These are phyloP conservation scores for Drosophila neoperkinsi DNA, from an alignment of 2,888 invertebrate genomes.

Conservation along the genomic window DNA sequence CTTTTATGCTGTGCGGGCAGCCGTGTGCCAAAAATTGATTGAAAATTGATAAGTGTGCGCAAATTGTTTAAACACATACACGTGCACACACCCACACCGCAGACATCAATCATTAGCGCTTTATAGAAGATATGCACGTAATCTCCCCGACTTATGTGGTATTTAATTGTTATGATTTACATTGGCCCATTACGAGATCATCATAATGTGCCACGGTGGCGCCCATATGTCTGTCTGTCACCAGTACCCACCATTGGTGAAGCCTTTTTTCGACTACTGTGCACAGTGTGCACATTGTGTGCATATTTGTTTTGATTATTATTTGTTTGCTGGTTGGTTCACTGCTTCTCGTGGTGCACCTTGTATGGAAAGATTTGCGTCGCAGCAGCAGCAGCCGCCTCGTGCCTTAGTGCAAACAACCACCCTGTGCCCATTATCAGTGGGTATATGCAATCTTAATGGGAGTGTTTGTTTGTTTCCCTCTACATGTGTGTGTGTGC, in stretches of 20 bases:
- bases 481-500: not conserved
- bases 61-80: conserved; percentile 66
- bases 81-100: conserved; percentile 7
- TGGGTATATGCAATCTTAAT: conserved; percentile 33
- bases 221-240: conserved; percentile 60
- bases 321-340: conserved; percentile 5
- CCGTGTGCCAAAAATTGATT: conserved; percentile 65
- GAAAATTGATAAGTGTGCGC: conserved; percentile 72
- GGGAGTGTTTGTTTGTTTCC: not conserved
- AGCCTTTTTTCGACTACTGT: conserved; percentile 20
- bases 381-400: conserved; percentile 34
- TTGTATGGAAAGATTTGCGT: conserved; percentile 39
- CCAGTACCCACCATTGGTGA: not conserved
- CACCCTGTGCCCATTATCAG: conserved; percentile 45
- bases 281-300: not conserved
- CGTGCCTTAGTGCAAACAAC: conserved; percentile 46
- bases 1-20: conserved; percentile 23
- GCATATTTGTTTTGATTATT: conserved; percentile 8
- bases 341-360: conserved; percentile 21
- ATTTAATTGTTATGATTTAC: conserved; percentile 50
- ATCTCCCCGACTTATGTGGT: conserved; percentile 43
- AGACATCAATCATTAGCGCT: conserved; percentile 66
- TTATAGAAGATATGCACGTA: conserved; percentile 11
- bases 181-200: conserved; percentile 51
- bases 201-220: conserved; percentile 47